Evolutionary conservation across 2,797 vertebrate species (phyloP).

Genomic region (Aphelocoma californica): DNA sequence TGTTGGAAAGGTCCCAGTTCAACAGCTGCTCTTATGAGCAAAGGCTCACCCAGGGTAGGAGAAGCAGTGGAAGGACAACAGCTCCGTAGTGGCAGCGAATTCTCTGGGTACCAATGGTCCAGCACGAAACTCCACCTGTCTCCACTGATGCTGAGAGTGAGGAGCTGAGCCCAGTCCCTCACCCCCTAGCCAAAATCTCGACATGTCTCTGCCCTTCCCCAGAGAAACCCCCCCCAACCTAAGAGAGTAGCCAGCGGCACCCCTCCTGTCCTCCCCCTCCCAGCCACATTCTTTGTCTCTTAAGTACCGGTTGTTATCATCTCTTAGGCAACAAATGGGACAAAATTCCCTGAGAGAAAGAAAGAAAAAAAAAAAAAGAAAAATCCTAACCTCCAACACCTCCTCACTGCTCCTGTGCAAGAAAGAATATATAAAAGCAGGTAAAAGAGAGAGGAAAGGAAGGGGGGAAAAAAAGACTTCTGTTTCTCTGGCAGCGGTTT

Average conservation of each 20-base stretch:
- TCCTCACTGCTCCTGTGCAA: neutral
- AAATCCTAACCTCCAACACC: neutral
- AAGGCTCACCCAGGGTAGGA: neutral
- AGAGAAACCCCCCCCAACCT: neutral
- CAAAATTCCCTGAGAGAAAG: neutral
- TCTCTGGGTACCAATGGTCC: neutral
- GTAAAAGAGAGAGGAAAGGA: neutral
- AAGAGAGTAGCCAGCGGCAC: neutral
- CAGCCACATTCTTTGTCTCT: neutral
- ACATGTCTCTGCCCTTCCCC: neutral
- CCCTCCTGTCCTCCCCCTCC: neutral
- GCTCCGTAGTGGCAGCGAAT: neutral
- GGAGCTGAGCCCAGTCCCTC: neutral
- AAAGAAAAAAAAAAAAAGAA: neutral
- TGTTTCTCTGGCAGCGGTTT: neutral
- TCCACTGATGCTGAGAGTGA: neutral
- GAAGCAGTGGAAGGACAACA: neutral
- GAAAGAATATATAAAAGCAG: neutral
- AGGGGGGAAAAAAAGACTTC: rapidly evolving
- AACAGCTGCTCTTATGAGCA: neutral
- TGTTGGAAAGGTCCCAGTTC: neutral
- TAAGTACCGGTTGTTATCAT: neutral
- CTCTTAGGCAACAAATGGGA: neutral
- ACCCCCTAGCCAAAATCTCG: neutral
- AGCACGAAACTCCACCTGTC: neutral